These are phyloP conservation scores for Ia io DNA, from an alignment of 2,113 vertebrate species.

Conservation along the genomic window DNA sequence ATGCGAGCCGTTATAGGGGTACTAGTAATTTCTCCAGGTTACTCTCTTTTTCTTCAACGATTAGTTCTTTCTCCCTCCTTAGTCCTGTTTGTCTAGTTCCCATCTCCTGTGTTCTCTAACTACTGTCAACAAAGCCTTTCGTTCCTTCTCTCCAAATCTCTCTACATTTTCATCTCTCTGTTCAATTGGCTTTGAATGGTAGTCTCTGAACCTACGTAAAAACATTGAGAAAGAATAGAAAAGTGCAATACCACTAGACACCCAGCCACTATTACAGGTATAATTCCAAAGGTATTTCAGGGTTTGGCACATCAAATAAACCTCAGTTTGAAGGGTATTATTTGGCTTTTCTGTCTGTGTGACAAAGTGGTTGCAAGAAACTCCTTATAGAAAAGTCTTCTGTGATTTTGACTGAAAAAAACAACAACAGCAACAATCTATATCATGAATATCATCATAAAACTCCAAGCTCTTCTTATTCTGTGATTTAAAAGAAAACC, in stretches of 20 bases:
- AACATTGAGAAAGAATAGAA: constrained; percentile 44
- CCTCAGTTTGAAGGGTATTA: constrained; percentile 40
- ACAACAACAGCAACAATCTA: background rate
- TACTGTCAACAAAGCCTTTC: constrained; percentile 24
- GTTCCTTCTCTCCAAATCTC: background rate
- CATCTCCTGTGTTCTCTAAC: background rate
- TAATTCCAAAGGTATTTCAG: constrained; percentile 58
- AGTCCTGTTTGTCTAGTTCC: background rate
- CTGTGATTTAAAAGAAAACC: background rate
- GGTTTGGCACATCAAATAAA: constrained; percentile 53
- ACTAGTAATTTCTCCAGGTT: background rate
- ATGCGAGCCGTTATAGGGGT: rapidly evolving
- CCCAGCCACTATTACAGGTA: background rate
- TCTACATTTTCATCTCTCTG: constrained; percentile 29
- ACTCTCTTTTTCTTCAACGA: background rate
- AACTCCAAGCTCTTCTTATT: background rate
- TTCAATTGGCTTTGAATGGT: constrained; percentile 45
- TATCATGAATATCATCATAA: background rate
- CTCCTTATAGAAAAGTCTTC: constrained; percentile 2
- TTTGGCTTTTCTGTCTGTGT: constrained; percentile 24
- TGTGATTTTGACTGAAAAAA: constrained; percentile 36
- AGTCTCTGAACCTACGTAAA: constrained; percentile 31
- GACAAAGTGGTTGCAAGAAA: background rate
- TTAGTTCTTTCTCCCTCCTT: background rate
- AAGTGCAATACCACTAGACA: constrained; percentile 54